phyloP scores from a whole-genome alignment of 2,113 vertebrate species.

The Callocephalon fimbriatum region DNA sequence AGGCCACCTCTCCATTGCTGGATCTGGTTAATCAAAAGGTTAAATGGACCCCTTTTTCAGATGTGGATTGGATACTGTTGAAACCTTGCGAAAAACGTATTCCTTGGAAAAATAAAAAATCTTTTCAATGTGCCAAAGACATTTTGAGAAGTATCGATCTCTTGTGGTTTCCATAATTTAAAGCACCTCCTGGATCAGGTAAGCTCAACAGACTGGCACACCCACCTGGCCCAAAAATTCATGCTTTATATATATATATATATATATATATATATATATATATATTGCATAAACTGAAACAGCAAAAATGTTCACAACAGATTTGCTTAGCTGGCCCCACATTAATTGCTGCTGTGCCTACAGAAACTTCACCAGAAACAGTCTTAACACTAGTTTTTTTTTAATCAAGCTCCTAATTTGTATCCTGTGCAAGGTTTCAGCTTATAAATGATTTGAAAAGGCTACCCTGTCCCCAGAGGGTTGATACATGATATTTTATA shows the following conservation, averaged over 20 bases:
- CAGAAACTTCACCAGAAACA: neutral
- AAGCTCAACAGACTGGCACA: conserved; percentile 38
- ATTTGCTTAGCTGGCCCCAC: conserved; percentile 20
- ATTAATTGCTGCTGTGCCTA: conserved; percentile 1
- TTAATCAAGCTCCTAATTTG: conserved; percentile 38
- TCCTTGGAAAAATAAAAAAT: neutral
- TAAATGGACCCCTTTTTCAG: neutral
- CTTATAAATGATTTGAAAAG: neutral
- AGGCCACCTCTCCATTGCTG: neutral
- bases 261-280: neutral
- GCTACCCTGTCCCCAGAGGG: neutral
- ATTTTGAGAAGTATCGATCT: conserved; percentile 4
- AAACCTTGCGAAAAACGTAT: neutral
- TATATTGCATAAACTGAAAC: neutral
- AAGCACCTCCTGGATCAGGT: conserved; percentile 50
- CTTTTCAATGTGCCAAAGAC: neutral
- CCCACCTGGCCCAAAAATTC: conserved; percentile 36
- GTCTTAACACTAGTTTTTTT: neutral
- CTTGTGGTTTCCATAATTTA: conserved; percentile 29
- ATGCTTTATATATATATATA: neutral
- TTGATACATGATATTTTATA: neutral
- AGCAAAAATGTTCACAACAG: neutral
- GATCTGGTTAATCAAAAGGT: neutral
- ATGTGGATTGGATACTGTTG: neutral
- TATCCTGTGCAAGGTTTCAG: neutral